phyloP scores from a whole-genome alignment of 2,797 vertebrate genomes.

The Sebastiscus tertius region DNA sequence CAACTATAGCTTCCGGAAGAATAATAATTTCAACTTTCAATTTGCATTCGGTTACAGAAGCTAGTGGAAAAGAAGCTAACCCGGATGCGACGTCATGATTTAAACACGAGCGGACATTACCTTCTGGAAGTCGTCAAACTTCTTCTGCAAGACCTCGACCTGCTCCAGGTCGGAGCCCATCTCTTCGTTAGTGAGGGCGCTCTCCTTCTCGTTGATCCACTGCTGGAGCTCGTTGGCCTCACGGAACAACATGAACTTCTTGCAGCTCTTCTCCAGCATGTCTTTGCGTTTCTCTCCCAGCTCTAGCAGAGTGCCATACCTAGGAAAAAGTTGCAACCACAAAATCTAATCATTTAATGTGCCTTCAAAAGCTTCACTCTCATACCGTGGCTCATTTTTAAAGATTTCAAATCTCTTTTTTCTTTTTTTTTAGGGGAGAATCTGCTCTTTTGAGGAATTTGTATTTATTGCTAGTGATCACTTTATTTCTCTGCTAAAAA shows the following conservation, averaged over 20 bases:
- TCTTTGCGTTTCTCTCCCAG: slow-evolving; percentile 96
- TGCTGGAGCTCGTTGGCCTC: slow-evolving; percentile 97
- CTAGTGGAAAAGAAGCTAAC: background rate
- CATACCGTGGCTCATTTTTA: background rate
- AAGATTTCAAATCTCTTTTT: background rate
- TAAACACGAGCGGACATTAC: slow-evolving; percentile 64
- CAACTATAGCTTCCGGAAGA: background rate
- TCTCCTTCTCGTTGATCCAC: slow-evolving; percentile 98
- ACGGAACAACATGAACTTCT: slow-evolving; percentile 99
- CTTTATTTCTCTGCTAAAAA: background rate
- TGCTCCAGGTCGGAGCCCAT: slow-evolving; percentile 96
- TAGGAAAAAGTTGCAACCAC: slow-evolving; percentile 48
- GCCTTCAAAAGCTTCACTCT: background rate
- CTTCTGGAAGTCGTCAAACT: slow-evolving; percentile 99
- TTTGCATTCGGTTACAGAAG: background rate
- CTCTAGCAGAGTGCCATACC: slow-evolving; percentile 93
- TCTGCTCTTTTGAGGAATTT: background rate
- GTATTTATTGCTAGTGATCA: background rate
- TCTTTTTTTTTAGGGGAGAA: background rate
- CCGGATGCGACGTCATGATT: background rate
- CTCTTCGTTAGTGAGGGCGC: slow-evolving; percentile 93
- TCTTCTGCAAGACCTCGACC: slow-evolving; percentile 99
- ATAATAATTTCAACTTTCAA: background rate
- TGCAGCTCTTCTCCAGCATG: slow-evolving; percentile 99
- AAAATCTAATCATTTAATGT: background rate